Evolutionary conservation across 1,140 invertebrate genomes (phyloP), one percentile per base, ranked within the genome.

Genomic region (Schlechtendalia chinensis): DNA sequence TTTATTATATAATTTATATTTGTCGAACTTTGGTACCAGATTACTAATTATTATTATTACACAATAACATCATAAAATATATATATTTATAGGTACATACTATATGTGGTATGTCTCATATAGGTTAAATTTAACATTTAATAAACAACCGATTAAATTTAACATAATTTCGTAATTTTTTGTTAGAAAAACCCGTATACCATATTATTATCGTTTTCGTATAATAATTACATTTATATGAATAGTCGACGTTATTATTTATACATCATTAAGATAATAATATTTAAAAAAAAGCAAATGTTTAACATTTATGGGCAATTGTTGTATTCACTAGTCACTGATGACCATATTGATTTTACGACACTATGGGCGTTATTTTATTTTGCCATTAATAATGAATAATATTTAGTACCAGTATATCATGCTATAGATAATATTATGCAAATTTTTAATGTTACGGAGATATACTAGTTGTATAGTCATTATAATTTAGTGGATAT

Each of bases 1-100:
- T 12, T 39, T 39, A 39, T 67, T 67, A 67, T 22, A 67, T 67
- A 39, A 39, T 67, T 67, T 39, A 22, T 29, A 67, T 67, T 67
- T 32, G 0, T 11, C 32, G 63, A 67, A 67, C 63, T 67, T 39
- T n/a, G 32, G 32, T 39, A 67, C n/a, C 11, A 67, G 32, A 67
- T 39, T 39, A 67, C 10, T 67, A 67, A 39, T 61, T 65, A n/a
- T 29, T 65, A 39, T 39, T 39, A 4, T 39, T 39, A 39, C 32
- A 39, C 53, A 5, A 54, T 54, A n/a, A n/a, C n/a, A 54, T 54
- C 0, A 54, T 54, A 19, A 54, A 54, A 65, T n/a, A 19, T 32
- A 19, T 32, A n/a, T 45, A 3, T 17, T 39, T 22, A 45, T 39
- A 67, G 10, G 27, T 39, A 65, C 3, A 65, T 10, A 32, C 29